phyloP scores from a whole-genome alignment of 1,140 invertebrate species.

The Neotoxoptera formosana region DNA sequence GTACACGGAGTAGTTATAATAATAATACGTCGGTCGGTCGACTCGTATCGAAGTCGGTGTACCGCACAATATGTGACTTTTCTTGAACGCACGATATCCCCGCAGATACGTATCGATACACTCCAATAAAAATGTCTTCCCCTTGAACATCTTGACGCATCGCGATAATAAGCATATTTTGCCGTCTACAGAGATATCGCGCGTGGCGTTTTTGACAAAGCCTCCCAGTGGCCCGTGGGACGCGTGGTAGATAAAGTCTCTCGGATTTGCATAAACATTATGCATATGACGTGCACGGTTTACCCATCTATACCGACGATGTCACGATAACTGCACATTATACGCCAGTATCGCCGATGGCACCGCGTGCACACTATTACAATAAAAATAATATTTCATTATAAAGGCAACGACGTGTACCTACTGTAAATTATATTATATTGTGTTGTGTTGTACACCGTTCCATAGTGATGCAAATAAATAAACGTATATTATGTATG shows the following conservation, averaged over 20 bases:
- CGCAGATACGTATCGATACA: no score
- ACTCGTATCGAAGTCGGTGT: no score
- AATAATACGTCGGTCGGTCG: no score
- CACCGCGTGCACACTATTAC: background rate
- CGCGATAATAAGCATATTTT: background rate
- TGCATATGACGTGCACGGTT: background rate
- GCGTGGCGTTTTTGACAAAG: background rate
- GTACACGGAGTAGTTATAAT: no score
- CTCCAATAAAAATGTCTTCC: no score
- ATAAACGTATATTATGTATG: no score
- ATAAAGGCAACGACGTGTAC: background rate
- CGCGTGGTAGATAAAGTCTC: background rate
- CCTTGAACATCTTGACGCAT: background rate
- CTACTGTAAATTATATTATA: background rate
- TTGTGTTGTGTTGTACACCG: background rate
- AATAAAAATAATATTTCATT: background rate
- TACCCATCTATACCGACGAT: background rate
- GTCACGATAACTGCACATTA: background rate
- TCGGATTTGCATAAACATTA: background rate
- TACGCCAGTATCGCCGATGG: background rate
- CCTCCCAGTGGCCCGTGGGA: background rate
- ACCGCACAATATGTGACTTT: no score
- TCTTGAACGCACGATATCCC: no score
- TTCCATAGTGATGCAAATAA: background rate
- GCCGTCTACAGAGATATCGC: background rate